phyloP scores from a whole-genome alignment of 2,888 invertebrate genomes.

The Odontothrips loti region DNA sequence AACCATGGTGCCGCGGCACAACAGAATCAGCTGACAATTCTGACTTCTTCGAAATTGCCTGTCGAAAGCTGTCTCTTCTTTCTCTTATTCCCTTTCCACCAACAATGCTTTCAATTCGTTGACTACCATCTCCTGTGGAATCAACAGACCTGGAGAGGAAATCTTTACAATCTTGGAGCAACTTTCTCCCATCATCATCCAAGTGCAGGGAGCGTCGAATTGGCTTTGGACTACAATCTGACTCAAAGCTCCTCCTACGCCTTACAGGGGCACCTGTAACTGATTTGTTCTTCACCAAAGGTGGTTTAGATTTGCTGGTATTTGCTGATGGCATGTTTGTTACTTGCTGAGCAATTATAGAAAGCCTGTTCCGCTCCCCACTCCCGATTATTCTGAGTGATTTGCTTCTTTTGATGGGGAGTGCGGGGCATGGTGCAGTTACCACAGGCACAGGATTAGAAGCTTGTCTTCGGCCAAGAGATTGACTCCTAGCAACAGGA shows the following conservation, averaged over 20 bases:
- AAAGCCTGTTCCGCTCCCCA: constrained; percentile 38
- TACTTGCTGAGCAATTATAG: constrained; percentile 35
- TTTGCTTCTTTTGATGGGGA: constrained; percentile 46
- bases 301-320: constrained; percentile 28
- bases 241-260: constrained; percentile 37
- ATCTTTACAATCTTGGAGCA: constrained; percentile 37
- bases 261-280: constrained; percentile 16
- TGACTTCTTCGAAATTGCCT: constrained; percentile 43
- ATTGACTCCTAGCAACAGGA: constrained; percentile 40
- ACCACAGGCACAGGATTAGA: constrained; percentile 37
- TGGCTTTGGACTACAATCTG: constrained; percentile 32
- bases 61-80: constrained; percentile 44
- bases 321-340: constrained; percentile 30
- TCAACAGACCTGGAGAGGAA: constrained; percentile 34
- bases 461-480: constrained; percentile 39
- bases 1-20: background rate
- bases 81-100: constrained; percentile 42
- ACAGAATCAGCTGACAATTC: constrained; percentile 32
- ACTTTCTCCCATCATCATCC: constrained; percentile 36
- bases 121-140: constrained; percentile 34
- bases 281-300: background rate
- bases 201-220: constrained; percentile 25
- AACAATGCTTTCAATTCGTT: constrained; percentile 35
- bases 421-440: constrained; percentile 38
- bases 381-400: constrained; percentile 45